Evolutionary conservation across 2,888 invertebrate species (phyloP).

Genomic region (Furcula furcula): DNA sequence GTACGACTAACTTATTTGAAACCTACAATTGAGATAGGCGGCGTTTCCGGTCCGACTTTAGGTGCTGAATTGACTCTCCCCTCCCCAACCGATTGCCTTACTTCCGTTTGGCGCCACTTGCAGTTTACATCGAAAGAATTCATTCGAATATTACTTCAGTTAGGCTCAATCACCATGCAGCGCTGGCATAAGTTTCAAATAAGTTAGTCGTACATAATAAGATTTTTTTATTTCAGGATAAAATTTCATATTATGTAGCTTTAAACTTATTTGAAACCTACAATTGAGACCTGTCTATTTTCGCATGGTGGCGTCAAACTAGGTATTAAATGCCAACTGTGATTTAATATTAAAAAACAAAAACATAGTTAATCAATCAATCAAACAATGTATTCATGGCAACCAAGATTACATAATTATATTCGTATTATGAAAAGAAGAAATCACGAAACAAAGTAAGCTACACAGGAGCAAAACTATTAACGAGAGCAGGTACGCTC

Average conservation of each 20-base stretch:
- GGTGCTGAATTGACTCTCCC: neutral
- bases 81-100: neutral
- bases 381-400: neutral
- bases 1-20: neutral
- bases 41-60: neutral
- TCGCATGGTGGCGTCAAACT: neutral
- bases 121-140: neutral
- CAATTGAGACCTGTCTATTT: neutral
- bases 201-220: neutral
- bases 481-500: too few species aligned
- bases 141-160: neutral
- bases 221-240: conserved; percentile 1
- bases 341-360: neutral
- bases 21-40: conserved; percentile 2
- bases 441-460: neutral
- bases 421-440: neutral
- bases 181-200: neutral
- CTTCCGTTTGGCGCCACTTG: neutral
- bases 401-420: neutral
- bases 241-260: conserved; percentile 1
- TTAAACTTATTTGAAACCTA: conserved; percentile 1
- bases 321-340: neutral
- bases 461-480: neutral
- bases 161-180: neutral
- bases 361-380: neutral